phyloP scores from a whole-genome alignment of 2,113 vertebrate species.

The Acanthisitta chloris region DNA sequence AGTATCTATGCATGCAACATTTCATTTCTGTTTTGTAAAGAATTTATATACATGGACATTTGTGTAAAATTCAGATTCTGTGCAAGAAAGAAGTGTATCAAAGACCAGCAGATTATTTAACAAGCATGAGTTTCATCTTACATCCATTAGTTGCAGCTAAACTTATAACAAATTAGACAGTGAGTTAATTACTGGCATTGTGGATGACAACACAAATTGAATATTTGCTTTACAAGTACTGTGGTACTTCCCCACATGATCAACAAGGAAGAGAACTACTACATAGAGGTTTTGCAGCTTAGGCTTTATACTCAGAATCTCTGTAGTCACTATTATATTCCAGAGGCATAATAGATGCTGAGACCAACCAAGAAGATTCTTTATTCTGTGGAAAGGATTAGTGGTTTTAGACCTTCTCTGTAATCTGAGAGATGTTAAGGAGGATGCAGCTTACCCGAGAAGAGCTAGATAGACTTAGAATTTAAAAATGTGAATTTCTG shows the following conservation, averaged over 20 bases:
- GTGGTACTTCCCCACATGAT: background rate
- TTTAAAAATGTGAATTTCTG: background rate
- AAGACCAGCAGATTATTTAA: background rate
- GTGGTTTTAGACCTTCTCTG: background rate
- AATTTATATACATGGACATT: background rate
- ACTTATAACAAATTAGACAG: background rate
- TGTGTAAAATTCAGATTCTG: background rate
- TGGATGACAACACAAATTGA: background rate
- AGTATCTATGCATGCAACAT: background rate
- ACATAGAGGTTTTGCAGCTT: background rate
- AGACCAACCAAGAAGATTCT: background rate
- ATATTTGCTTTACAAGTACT: background rate
- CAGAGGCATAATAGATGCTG: background rate
- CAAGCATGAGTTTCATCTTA: background rate
- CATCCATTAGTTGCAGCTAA: background rate
- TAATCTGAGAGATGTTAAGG: background rate
- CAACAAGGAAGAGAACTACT: background rate
- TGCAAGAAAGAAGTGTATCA: background rate
- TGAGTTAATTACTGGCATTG: constrained; percentile 1
- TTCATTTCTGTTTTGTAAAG: background rate
- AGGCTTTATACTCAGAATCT: background rate
- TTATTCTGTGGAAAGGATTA: background rate
- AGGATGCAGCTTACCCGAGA: background rate
- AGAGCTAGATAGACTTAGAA: background rate
- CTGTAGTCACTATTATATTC: background rate